Evolutionary conservation across 2,113 vertebrate genomes (phyloP).

Genomic region (Callipepla californica): DNA sequence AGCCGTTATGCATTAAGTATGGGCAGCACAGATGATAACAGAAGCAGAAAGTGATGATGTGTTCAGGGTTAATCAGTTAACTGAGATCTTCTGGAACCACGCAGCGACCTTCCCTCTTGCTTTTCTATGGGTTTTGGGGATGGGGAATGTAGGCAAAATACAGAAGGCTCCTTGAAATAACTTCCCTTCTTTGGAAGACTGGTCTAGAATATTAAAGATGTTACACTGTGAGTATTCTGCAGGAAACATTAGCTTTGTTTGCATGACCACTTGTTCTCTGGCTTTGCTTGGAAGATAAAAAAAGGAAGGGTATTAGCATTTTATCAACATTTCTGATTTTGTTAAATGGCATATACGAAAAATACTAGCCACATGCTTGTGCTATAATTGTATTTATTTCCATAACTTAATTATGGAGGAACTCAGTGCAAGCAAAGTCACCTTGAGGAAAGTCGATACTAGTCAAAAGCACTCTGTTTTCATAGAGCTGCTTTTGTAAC

Average conservation of each 20-base stretch:
- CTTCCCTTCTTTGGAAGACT: not conserved
- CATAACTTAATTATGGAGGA: not conserved
- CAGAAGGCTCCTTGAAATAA: not conserved
- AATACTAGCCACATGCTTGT: not conserved
- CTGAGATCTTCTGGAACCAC: not conserved
- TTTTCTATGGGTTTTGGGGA: not conserved
- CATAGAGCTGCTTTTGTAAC: not conserved
- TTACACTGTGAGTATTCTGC: rapidly evolving
- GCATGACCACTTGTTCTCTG: not conserved
- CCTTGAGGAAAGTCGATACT: not conserved
- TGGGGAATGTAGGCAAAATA: not conserved
- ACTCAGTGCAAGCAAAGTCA: not conserved
- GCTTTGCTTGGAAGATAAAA: not conserved
- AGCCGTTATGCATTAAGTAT: rapidly evolving
- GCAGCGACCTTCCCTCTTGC: not conserved
- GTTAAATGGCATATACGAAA: not conserved
- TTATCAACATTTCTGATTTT: not conserved
- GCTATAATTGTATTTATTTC: not conserved
- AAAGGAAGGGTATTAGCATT: not conserved
- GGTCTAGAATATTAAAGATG: not conserved
- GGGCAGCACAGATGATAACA: not conserved
- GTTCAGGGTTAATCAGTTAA: not conserved
- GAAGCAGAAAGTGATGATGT: not conserved
- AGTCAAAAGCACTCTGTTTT: not conserved
- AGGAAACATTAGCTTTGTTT: not conserved